Base-by-base conservation (phyloP, 2,888 invertebrate species). In the Callyntrura sp. region DNA sequence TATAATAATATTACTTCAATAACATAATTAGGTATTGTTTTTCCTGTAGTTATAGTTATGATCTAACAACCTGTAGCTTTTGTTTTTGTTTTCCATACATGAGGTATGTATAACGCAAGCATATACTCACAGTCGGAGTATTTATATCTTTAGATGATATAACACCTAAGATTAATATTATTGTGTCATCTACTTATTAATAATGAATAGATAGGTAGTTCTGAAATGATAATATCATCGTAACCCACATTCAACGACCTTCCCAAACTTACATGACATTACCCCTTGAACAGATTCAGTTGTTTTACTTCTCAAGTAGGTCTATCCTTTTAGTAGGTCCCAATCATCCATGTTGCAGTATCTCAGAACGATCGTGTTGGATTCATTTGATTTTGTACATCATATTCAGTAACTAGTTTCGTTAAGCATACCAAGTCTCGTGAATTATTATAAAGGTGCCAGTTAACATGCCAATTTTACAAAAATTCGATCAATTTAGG, bases 181-280 rank as follows among this genome's bases (percentile, higher is more conserved):
- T 2, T 70, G 8, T 70, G 8, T 25, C 17, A 70, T 6, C 35
- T 35, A 35, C 35, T 70, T 70, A 70, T 35, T 35, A 35, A 68
- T 62, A 62, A 62, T 55, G n/a, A 60, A 65, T 70, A 70, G 28
- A 43, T 70, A 70, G 43, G 70, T 43, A 70, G 43, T 70, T 70
- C n/a, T 35, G 3, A 4, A 35, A 35, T 35, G 35, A 43, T 70
- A 70, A 70, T 70, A 70, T 70, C 70, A 35, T 70, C 70, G 35
- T 43, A 43, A 70, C 2, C 70, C 70, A 70, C 70, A 70, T 43
- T 70, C 9, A 28, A 65, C 12, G 28, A 25, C 4, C 70, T 17
- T 35, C 3, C n/a, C 70, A 70, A 17, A 11, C 70, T 20, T n/a
- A 43, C 1, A 35, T 43, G 11, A 35, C 35, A 35, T 35, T 35